Conservation (phyloP, 2,797 vertebrate genomes). For the Pangasius sanitwongsei region DNA sequence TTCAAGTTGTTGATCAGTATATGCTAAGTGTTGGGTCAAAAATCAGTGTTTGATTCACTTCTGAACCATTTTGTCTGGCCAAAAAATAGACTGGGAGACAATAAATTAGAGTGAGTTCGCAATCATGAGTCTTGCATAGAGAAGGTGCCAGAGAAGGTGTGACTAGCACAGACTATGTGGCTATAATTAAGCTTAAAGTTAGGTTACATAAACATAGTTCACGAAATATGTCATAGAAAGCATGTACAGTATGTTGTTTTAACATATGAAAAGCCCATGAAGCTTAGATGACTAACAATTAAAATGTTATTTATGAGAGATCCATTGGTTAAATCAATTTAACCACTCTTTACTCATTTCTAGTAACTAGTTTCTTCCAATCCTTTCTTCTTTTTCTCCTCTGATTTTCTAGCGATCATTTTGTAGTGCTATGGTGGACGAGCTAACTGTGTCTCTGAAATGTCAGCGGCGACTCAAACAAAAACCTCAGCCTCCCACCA, state of each 20-base stretch:
- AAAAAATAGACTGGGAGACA: background rate
- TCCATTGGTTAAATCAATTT: background rate
- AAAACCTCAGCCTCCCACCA: conserved; percentile 91
- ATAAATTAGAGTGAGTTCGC: background rate
- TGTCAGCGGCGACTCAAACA: conserved; percentile 94
- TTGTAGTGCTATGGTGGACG: conserved; percentile 96
- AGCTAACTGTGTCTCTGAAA: conserved; percentile 92
- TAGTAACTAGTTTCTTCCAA: conserved; percentile 6
- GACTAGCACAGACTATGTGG: background rate
- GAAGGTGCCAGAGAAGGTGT: background rate
- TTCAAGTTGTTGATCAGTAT: background rate
- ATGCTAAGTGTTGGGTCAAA: background rate
- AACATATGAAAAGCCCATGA: background rate
- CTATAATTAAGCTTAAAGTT: background rate
- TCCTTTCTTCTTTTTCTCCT: conserved; percentile 45
- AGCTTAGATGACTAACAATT: background rate
- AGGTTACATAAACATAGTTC: background rate
- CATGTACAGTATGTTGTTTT: background rate
- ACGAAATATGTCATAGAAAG: background rate
- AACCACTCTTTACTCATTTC: background rate
- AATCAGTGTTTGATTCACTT: background rate
- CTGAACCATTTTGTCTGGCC: background rate
- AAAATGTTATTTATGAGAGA: background rate
- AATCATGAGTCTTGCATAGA: background rate
- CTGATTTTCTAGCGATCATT: conserved; percentile 84